These are phyloP conservation scores for Galaxea fascicularis DNA, from an alignment of 92 coral and sea anemone species.

Conservation along the genomic window DNA sequence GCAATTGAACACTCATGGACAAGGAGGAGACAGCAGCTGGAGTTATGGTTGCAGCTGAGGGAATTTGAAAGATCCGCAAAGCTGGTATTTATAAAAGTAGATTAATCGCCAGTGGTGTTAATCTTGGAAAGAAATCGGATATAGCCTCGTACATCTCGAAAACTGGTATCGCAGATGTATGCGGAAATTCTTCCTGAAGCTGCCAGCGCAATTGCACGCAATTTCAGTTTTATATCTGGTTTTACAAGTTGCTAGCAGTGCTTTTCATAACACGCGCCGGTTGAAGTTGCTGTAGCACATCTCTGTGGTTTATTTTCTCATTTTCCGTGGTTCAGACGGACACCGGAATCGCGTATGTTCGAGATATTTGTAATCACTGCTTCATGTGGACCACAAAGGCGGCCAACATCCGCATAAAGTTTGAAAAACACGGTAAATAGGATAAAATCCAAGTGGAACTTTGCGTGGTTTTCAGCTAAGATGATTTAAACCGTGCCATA, in stretches of 20 bases:
- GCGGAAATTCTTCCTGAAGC: constrained; percentile 20
- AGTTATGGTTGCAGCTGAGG: constrained; percentile 93
- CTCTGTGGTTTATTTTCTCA: neutral
- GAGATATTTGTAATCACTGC: neutral
- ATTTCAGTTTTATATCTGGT: too few relatives aligned
- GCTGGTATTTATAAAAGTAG: constrained; percentile 65
- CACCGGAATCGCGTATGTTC: constrained; percentile 9
- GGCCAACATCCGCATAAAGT: constrained; percentile 6
- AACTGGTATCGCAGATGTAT: neutral
- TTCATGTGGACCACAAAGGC: constrained; percentile 9
- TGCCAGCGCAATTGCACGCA: neutral
- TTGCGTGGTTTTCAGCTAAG: constrained; percentile 7
- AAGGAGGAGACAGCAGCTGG: constrained; percentile 92
- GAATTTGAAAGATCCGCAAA: constrained; percentile 98
- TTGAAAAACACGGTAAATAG: constrained; percentile 25
- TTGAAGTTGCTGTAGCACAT: neutral
- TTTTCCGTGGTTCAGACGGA: neutral
- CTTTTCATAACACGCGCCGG: neutral
- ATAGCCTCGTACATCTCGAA: neutral
- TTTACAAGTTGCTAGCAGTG: neutral
- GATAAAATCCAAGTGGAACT: constrained; percentile 26
- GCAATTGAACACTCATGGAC: constrained; percentile 99
- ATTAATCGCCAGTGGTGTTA: constrained; percentile 25
- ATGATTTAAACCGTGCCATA: neutral
- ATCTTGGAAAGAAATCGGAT: constrained; percentile 7